Percentiles rank a stretch among this genome's conserved stretches.
These are phyloP conservation scores for Monopis laevigella DNA, from an alignment of 2,888 invertebrate genomes.

Conservation along the genomic window DNA sequence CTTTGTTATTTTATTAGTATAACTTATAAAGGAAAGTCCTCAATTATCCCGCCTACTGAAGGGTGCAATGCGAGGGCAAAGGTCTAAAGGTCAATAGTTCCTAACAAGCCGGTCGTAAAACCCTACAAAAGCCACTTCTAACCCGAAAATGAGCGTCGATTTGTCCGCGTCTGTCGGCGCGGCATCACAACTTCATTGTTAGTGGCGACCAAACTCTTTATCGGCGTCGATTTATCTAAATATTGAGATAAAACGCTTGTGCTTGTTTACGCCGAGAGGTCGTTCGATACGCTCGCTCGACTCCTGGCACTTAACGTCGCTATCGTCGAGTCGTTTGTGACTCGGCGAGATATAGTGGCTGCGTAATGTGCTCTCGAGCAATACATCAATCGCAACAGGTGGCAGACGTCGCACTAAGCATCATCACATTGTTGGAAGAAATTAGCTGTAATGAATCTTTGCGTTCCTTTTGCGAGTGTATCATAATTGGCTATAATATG, in stretches of 20 bases:
- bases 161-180: neutral
- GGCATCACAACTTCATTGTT: neutral
- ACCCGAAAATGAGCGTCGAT: neutral
- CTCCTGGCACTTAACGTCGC: neutral
- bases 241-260: too few relatives aligned
- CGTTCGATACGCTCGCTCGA: slow-evolving; percentile 1
- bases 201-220: neutral
- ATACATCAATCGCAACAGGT: too few relatives aligned
- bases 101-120: slow-evolving; percentile 4
- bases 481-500: too few relatives aligned
- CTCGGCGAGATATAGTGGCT: too few relatives aligned
- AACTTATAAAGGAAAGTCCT: slow-evolving; percentile 5
- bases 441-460: too few relatives aligned
- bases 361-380: too few relatives aligned
- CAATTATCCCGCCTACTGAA: neutral
- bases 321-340: neutral
- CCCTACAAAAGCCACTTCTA: slow-evolving; percentile 5
- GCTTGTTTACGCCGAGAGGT: slow-evolving; percentile 1
- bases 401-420: too few relatives aligned
- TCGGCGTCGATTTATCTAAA: slow-evolving; percentile 2
- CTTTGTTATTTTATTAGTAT: slow-evolving; percentile 5
- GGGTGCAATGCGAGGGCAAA: neutral
- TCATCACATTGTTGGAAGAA: too few relatives aligned
- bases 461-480: too few relatives aligned
- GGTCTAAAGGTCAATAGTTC: slow-evolving; percentile 5